Percentiles rank a stretch among this genome's conserved stretches.
Evolutionary conservation across 2,888 invertebrate genomes (phyloP).

Genomic region (Microdon myrmicae): DNA sequence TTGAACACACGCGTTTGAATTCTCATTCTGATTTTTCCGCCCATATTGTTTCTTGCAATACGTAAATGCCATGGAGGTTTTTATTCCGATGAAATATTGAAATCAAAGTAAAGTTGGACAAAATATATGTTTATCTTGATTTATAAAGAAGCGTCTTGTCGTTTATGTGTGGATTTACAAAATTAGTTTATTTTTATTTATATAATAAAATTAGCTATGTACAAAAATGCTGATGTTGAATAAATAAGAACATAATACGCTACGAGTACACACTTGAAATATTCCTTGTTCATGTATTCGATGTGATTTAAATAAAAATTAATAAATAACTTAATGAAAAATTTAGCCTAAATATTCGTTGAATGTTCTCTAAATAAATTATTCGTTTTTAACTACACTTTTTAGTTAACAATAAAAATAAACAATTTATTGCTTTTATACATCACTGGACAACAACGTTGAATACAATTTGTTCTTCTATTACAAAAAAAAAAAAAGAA

Average conservation of each 20-base stretch:
- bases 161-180: too few species aligned
- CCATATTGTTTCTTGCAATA: too few species aligned
- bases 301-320: conserved; percentile 11
- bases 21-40: too few species aligned
- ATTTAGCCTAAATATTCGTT: conserved; percentile 17
- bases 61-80: too few species aligned
- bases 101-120: too few species aligned
- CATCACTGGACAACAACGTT: conserved; percentile 45
- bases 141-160: too few species aligned
- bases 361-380: conserved; percentile 26
- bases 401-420: conserved; percentile 17
- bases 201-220: conserved; percentile 27
- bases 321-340: conserved; percentile 33
- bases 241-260: conserved; percentile 21
- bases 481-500: too few species aligned
- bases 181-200: too few species aligned
- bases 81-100: too few species aligned
- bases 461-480: conserved; percentile 8
- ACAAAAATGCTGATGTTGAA: conserved; percentile 42
- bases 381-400: conserved; percentile 13
- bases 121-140: too few species aligned
- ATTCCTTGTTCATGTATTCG: conserved; percentile 7
- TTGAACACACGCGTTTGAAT: too few species aligned
- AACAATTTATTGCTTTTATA: conserved; percentile 29
- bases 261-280: too few species aligned